Conservation (phyloP, 2,797 vertebrate species). For the Onychomys leucogaster region DNA sequence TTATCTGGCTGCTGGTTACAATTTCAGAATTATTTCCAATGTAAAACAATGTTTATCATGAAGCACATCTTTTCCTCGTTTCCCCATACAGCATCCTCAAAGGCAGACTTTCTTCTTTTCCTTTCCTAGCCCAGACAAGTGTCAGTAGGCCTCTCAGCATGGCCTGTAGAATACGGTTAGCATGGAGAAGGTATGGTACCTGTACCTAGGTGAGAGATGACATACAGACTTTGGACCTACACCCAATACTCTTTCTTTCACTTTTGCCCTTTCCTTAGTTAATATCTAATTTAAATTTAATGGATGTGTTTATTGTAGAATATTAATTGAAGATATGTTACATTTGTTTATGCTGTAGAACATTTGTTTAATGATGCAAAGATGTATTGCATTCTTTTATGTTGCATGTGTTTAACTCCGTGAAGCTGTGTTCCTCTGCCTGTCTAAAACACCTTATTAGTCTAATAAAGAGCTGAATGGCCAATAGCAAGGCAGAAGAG, state of each 20-base stretch:
- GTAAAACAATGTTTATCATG: not conserved
- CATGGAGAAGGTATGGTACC: not conserved
- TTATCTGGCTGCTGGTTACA: not conserved
- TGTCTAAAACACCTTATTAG: not conserved
- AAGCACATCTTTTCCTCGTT: not conserved
- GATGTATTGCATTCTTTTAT: not conserved
- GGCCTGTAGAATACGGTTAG: not conserved
- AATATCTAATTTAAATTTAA: not conserved
- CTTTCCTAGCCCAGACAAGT: not conserved
- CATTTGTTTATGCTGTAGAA: not conserved
- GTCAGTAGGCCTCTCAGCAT: not conserved
- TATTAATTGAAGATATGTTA: not conserved
- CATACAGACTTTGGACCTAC: not conserved
- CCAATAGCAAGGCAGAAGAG: not conserved
- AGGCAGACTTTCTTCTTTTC: not conserved
- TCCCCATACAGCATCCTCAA: not conserved
- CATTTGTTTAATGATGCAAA: not conserved
- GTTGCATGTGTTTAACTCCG: not conserved
- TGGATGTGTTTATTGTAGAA: not conserved
- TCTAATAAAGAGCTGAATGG: not conserved
- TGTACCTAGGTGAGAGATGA: not conserved
- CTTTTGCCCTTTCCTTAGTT: not conserved
- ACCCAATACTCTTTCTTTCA: not conserved
- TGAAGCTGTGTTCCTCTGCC: not conserved
- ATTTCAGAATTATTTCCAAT: not conserved